Percentiles rank a stretch among this genome's conserved stretches.
Conservation (phyloP, 2,113 vertebrate genomes). For the Stercorarius parasiticus region DNA sequence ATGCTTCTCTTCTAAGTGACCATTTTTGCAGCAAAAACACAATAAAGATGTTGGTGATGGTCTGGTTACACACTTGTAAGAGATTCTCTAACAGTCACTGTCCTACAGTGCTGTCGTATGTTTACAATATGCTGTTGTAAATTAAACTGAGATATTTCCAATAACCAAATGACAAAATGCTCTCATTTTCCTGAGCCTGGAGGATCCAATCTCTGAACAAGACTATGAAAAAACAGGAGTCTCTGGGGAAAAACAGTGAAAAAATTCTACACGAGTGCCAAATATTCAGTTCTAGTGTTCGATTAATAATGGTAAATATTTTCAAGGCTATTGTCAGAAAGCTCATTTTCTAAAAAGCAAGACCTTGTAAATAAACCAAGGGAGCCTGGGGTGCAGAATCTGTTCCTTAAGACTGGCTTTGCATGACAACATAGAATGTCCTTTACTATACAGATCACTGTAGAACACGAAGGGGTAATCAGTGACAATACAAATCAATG, state of each 20-base stretch:
- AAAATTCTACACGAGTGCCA: neutral
- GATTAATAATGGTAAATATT: constrained; percentile 10
- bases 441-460: constrained; percentile 71
- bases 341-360: constrained; percentile 3
- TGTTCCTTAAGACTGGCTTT: constrained; percentile 76
- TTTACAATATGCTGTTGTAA: neutral
- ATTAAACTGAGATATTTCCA: constrained; percentile 6
- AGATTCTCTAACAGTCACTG: neutral
- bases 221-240: neutral
- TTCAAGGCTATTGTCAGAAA: constrained; percentile 15
- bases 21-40: neutral
- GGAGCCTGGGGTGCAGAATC: constrained; percentile 61
- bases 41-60: neutral
- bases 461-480: constrained; percentile 63
- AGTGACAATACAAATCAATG: constrained; percentile 68
- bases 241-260: neutral
- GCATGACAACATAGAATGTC: constrained; percentile 73
- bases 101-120: too few species aligned
- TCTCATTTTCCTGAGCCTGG: neutral
- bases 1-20: neutral
- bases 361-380: neutral
- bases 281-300: neutral
- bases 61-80: neutral
- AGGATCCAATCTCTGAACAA: neutral
- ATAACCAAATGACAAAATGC: neutral